Conservation (phyloP, 2,797 vertebrate species). For the Poeciliopsis infans region DNA sequence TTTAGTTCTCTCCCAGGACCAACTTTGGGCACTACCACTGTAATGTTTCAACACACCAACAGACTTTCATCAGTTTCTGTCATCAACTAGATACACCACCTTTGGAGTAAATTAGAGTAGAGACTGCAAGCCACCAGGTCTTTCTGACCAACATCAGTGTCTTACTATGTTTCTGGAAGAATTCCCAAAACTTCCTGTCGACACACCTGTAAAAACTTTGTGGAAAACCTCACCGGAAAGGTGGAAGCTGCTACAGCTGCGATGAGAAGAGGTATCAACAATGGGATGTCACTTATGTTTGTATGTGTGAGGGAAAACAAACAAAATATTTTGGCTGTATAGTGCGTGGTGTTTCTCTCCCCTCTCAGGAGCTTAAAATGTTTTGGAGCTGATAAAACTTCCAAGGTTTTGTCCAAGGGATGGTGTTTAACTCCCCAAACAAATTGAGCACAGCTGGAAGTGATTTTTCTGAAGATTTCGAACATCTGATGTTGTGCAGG, state of each 20-base stretch:
- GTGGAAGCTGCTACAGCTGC: neutral
- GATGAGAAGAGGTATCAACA: neutral
- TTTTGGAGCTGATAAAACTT: constrained; percentile 4
- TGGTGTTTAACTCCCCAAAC: neutral
- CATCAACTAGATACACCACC: neutral
- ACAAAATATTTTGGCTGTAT: neutral
- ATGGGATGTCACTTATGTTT: neutral
- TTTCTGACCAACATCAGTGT: neutral
- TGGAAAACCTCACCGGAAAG: neutral
- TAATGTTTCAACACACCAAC: neutral
- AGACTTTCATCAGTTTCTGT: neutral
- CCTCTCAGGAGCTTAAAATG: neutral
- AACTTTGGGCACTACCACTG: no score
- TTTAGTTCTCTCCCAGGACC: no score
- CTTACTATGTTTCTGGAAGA: neutral
- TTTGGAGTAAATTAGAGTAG: neutral
- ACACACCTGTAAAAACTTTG: neutral
- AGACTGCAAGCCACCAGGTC: neutral
- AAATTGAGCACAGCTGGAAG: neutral
- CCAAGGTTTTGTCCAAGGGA: neutral
- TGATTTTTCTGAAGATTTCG: neutral
- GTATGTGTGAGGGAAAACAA: neutral
- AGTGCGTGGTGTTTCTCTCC: neutral
- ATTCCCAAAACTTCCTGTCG: neutral
- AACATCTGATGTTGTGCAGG: neutral